phyloP scores from a whole-genome alignment of 2,797 vertebrate genomes.

The Esox lucius region DNA sequence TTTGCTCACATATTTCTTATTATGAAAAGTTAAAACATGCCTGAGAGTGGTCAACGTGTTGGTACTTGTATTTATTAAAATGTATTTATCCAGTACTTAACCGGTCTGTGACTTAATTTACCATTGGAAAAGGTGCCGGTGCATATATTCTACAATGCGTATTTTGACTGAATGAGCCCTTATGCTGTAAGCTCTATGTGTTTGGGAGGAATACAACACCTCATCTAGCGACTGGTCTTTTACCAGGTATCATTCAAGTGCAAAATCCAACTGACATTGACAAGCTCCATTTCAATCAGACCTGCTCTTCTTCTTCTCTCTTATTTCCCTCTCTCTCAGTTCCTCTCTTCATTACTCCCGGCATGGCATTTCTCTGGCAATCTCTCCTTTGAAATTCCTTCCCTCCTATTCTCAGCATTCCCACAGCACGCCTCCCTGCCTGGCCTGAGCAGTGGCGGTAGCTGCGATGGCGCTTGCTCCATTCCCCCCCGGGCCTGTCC shows the following conservation, averaged over 20 bases:
- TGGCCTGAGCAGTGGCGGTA: constrained; percentile 53
- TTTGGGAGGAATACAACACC: constrained; percentile 45
- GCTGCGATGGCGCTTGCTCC: constrained; percentile 46
- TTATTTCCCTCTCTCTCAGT: constrained; percentile 33
- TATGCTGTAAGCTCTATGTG: constrained; percentile 61
- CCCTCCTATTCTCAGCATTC: constrained; percentile 71
- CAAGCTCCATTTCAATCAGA: constrained; percentile 70
- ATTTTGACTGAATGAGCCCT: constrained; percentile 41
- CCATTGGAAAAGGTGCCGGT: too few relatives aligned
- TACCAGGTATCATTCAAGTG: constrained; percentile 58
- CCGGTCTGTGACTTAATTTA: too few relatives aligned
- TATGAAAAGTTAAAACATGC: too few relatives aligned
- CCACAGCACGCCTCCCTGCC: constrained; percentile 73
- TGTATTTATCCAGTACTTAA: too few relatives aligned
- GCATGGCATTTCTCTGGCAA: constrained; percentile 81
- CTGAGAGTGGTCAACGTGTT: too few relatives aligned
- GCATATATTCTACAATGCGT: too few relatives aligned
- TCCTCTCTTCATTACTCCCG: constrained; percentile 71
- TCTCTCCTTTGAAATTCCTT: constrained; percentile 73
- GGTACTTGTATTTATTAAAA: too few relatives aligned
- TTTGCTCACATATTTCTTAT: too few relatives aligned
- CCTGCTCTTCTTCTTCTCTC: constrained; percentile 28
- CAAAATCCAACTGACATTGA: constrained; percentile 56
- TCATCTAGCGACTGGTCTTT: constrained; percentile 67
- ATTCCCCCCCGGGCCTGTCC: constrained; percentile 50